Conservation (phyloP, 53 echinoderm and acorn worm species). For the Hippasteria phrygiana region DNA sequence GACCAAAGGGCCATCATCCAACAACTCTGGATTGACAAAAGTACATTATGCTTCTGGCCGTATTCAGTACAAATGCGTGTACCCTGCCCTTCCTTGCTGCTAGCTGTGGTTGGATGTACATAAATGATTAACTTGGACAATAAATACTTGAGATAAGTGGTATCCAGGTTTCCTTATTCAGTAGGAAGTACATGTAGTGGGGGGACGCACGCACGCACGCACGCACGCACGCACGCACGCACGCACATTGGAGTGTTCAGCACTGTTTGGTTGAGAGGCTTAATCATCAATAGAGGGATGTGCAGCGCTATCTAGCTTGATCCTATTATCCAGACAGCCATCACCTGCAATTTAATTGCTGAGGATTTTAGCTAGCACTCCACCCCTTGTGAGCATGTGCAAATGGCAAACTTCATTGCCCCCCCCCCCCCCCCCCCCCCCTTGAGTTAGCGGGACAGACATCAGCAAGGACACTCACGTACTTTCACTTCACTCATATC, state of each 20-base stretch:
- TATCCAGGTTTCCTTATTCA: background rate
- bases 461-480: slow-evolving; percentile 46
- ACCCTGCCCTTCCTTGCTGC: background rate
- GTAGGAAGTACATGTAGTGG: too few relatives aligned
- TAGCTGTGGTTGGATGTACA: background rate
- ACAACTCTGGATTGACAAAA: too few relatives aligned
- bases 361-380: slow-evolving; percentile 57
- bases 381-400: background rate
- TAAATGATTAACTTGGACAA: slow-evolving; percentile 40
- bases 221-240: background rate
- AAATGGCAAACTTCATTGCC: slow-evolving; percentile 29
- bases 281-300: slow-evolving; percentile 42
- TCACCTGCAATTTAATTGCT: slow-evolving; percentile 65
- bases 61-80: background rate
- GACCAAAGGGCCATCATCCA: too few relatives aligned
- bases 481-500: background rate
- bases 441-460: background rate
- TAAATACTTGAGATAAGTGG: background rate
- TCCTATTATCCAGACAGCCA: slow-evolving; percentile 63
- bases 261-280: slow-evolving; percentile 1
- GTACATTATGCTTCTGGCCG: background rate
- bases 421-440: background rate
- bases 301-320: slow-evolving; percentile 37
- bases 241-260: background rate
- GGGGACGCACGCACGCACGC: background rate